Conservation (phyloP, 2,113 vertebrate genomes). For the Atrichornis clamosus region DNA sequence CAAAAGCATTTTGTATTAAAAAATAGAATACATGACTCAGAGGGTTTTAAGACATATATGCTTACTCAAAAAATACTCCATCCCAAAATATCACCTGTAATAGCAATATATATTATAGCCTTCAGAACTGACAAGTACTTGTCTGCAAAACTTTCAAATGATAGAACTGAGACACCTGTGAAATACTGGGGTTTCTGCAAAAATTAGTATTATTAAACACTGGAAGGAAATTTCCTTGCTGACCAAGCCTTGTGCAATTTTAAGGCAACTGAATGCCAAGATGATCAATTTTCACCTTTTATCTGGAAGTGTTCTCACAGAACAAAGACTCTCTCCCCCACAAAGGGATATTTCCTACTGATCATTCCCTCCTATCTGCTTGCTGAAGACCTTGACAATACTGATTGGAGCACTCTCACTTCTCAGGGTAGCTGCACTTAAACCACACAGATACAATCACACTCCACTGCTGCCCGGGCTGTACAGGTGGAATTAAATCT, state of each 20-base stretch:
- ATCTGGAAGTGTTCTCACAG: not conserved
- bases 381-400: not conserved
- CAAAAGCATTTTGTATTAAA: not conserved
- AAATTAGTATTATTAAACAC: not conserved
- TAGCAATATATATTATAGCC: not conserved
- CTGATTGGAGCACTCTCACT: not conserved
- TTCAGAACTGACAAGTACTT: not conserved
- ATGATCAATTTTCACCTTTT: not conserved
- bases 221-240: not conserved
- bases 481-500: not conserved
- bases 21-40: slow-evolving; percentile 33
- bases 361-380: not conserved
- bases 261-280: not conserved
- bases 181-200: not conserved
- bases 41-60: not conserved
- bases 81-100: slow-evolving; percentile 3
- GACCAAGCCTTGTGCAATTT: not conserved
- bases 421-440: not conserved
- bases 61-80: not conserved
- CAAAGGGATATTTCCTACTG: not conserved
- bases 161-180: not conserved
- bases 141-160: not conserved
- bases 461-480: not conserved
- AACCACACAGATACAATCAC: not conserved
- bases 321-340: not conserved